These are phyloP conservation scores for Hyla sarda DNA, from an alignment of 2,113 vertebrate species.

Conservation along the genomic window DNA sequence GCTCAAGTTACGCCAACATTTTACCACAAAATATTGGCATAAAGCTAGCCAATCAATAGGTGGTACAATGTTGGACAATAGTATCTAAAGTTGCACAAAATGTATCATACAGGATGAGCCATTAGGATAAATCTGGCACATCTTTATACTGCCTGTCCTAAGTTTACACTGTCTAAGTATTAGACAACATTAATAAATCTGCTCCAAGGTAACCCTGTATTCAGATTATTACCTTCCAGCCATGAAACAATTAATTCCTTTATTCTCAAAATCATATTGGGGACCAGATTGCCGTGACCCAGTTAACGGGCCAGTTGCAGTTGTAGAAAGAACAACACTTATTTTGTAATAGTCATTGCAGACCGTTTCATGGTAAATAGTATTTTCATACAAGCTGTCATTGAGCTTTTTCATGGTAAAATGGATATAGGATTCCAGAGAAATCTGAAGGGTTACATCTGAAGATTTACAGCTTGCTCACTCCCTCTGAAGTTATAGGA, in stretches of 20 bases:
- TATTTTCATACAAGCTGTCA: neutral
- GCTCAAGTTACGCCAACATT: too few species aligned
- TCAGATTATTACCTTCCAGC: neutral
- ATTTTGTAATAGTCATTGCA: neutral
- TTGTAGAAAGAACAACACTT: neutral
- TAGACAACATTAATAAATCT: too few species aligned
- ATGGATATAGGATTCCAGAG: neutral
- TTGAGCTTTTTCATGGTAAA: conserved; percentile 1
- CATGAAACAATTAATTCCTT: neutral
- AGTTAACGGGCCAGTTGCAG: neutral
- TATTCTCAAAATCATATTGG: neutral
- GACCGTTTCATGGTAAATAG: neutral
- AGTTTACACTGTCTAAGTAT: too few species aligned
- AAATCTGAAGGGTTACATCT: neutral
- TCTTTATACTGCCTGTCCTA: too few species aligned
- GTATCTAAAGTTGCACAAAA: too few species aligned
- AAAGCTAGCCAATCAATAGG: too few species aligned
- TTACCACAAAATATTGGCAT: too few species aligned
- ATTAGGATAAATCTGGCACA: too few species aligned
- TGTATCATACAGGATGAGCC: too few species aligned
- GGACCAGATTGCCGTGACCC: neutral
- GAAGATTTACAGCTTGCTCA: neutral
- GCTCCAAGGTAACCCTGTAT: too few species aligned
- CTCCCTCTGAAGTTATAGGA: neutral
- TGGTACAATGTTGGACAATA: too few species aligned